These are phyloP conservation scores for Coptotermes formosanus DNA, from an alignment of 1,140 invertebrate species.

Conservation along the genomic window DNA sequence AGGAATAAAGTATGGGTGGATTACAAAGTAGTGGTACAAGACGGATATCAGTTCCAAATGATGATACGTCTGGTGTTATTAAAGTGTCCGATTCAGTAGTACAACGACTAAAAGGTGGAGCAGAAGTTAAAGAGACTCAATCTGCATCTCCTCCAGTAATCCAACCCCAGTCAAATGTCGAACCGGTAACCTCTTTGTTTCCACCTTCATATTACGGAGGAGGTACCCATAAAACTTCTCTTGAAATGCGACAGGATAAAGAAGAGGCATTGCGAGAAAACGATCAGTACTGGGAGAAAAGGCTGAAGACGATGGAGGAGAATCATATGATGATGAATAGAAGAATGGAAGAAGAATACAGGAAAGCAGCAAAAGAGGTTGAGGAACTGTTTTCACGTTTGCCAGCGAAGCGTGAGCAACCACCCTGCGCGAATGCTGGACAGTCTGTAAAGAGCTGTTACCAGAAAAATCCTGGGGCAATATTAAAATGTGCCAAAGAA, in stretches of 20 bases:
- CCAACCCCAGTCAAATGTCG: neutral
- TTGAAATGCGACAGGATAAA: conserved; percentile 20
- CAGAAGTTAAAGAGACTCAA: neutral
- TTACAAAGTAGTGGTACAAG: neutral
- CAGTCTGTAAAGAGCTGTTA: conserved; percentile 29
- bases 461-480: conserved; percentile 31
- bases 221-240: conserved; percentile 16
- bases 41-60: conserved; percentile 22
- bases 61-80: conserved; percentile 11
- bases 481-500: conserved; percentile 33
- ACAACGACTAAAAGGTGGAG: conserved; percentile 19
- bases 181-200: neutral
- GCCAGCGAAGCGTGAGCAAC: conserved; percentile 16
- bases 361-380: conserved; percentile 29
- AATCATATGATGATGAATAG: neutral
- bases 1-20: neutral
- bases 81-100: conserved; percentile 24
- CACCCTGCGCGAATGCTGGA: conserved; percentile 27
- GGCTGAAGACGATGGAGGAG: conserved; percentile 12
- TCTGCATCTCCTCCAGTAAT: neutral
- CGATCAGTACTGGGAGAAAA: conserved; percentile 22
- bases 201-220: neutral
- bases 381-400: conserved; percentile 28
- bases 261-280: conserved; percentile 24
- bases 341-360: conserved; percentile 33